Base-by-base conservation (phyloP, 2,888 invertebrate genomes). In the Neuroscelio doddi region DNA sequence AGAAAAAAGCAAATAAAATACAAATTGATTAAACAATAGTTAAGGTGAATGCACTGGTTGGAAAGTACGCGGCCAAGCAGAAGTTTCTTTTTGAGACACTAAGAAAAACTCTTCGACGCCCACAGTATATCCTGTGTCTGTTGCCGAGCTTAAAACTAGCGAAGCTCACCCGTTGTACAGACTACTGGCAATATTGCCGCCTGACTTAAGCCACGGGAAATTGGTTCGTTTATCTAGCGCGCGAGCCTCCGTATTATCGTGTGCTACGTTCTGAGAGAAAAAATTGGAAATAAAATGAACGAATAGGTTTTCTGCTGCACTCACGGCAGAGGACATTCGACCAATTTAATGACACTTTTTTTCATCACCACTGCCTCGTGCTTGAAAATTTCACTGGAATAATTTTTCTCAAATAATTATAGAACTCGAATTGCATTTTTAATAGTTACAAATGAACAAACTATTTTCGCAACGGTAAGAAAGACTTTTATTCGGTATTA, bases 211-310 rank as follows among this genome's bases (percentile, higher is more conserved):
- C 78, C 75, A 72, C 65, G 71, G 77, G 74, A 79, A 79, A 79
- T 79, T 79, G 79, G 75, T 76, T 77, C 79, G 71, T 79, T 79
- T 73, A 77, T 79, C 77, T 79, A 72, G 67, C 65, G 58, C 69
- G 64, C 67, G 67, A 70, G 68, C 59, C 70, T 44, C 66, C 69
- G 66, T 58, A 67, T 72, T 72, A 73, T 75, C 75, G 69, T 74
- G 50, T 53, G 70, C 72, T 73, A 63, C 70, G 66, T 32, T 46
- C 29, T 5, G 34, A 12, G 45, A 38, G 50, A 42, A 64, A 65
- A 68, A 63, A 62, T 51, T 53, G 51, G 52, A 51, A 70, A 68
- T 57, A 70, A 68, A 68, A 66, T 62, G 67, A 64, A 56, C 58
- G 53, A 58, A 58, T 47, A 58, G 44, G 32, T 62, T 68, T 58